phyloP scores from a whole-genome alignment of 2,113 vertebrate species.

The Excalfactoria chinensis region DNA sequence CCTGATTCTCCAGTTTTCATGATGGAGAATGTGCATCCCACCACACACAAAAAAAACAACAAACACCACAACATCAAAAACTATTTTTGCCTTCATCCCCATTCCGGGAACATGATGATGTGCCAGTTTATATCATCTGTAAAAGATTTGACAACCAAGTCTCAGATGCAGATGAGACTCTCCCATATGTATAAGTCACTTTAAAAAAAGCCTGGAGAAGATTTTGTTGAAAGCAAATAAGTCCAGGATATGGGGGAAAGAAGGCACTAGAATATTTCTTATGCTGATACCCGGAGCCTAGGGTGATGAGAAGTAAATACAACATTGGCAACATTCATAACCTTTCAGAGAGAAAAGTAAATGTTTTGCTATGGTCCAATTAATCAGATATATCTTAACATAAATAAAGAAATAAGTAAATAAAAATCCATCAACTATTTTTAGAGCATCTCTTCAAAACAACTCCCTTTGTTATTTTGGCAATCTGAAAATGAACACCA shows the following conservation, averaged over 20 bases:
- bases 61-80: background rate
- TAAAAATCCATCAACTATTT: background rate
- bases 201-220: constrained; percentile 19
- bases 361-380: background rate
- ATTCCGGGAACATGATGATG: constrained; percentile 9
- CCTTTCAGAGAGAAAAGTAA: background rate
- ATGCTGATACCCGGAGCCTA: background rate
- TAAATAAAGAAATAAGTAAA: background rate
- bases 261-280: background rate
- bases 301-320: background rate
- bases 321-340: background rate
- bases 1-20: background rate
- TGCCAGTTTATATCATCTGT: constrained; percentile 38
- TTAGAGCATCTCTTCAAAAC: background rate
- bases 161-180: constrained; percentile 14
- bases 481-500: background rate
- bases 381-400: background rate
- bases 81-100: background rate
- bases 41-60: background rate
- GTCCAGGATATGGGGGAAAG: background rate
- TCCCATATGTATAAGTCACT: background rate
- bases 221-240: constrained; percentile 16
- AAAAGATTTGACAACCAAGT: constrained; percentile 10
- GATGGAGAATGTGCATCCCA: background rate
- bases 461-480: background rate